Conservation (phyloP, 2,888 invertebrate species). For the Hemaris fuciformis region DNA sequence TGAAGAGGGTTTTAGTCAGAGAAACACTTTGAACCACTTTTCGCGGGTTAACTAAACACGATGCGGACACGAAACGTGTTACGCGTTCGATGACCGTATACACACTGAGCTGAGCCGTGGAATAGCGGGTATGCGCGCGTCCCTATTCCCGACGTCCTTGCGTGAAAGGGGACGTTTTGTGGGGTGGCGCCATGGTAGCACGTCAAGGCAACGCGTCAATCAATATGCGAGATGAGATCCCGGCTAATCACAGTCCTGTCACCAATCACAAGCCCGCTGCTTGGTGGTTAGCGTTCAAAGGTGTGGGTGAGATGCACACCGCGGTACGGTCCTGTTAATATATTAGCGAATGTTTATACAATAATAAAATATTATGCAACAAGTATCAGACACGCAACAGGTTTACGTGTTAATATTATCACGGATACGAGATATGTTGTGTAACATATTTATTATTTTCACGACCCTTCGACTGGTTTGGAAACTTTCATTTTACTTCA, state of each 20-base stretch:
- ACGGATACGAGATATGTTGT: conserved; percentile 51
- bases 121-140: conserved; percentile 73
- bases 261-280: not conserved
- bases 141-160: conserved; percentile 78
- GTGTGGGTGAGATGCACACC: not conserved
- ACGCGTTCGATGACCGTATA: conserved; percentile 53
- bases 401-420: conserved; percentile 55
- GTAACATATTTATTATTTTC: conserved; percentile 31
- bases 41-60: conserved; percentile 46
- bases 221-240: conserved; percentile 76
- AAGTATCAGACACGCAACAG: conserved; percentile 50
- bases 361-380: conserved; percentile 40
- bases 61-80: conserved; percentile 53
- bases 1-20: conserved; percentile 37
- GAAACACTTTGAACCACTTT: conserved; percentile 44
- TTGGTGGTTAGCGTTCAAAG: not conserved
- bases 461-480: not conserved
- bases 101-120: conserved; percentile 65
- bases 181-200: conserved; percentile 74
- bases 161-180: conserved; percentile 71
- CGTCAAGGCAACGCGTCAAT: conserved; percentile 75
- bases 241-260: conserved; percentile 49
- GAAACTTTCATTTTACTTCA: not conserved
- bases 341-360: conserved; percentile 21
- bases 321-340: not conserved